Percentiles rank a stretch among this genome's conserved stretches.
Evolutionary conservation across 2,113 vertebrate genomes (phyloP).

Genomic region (Onychostruthus taczanowskii): DNA sequence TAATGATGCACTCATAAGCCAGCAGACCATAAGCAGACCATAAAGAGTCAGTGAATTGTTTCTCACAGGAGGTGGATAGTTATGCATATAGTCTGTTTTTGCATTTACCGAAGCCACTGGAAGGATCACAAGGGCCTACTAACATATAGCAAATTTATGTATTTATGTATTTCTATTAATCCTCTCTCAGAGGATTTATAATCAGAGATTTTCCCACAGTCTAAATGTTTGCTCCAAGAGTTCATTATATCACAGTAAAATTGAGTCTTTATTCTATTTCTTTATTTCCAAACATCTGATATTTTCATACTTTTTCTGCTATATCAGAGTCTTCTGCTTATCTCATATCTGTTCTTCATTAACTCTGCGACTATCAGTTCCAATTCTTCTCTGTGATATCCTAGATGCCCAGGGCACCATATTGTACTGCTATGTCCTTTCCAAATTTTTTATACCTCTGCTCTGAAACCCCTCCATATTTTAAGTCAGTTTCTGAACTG

Average conservation of each 20-base stretch:
- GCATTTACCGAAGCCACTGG: not conserved
- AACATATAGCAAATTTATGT: not conserved
- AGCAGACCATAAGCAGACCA: not conserved
- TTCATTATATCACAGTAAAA: not conserved
- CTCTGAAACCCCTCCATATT: not conserved
- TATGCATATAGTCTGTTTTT: not conserved
- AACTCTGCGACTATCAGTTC: not conserved
- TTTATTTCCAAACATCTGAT: not conserved
- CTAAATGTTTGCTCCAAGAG: not conserved
- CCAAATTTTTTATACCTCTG: not conserved
- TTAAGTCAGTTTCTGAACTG: not conserved
- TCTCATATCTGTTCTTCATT: not conserved
- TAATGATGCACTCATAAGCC: not conserved
- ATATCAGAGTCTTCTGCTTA: not conserved
- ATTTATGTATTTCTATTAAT: not conserved
- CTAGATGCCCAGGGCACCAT: not conserved
- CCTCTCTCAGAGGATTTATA: too few species aligned
- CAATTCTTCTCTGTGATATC: not conserved
- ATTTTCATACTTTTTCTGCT: not conserved
- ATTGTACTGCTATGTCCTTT: not conserved
- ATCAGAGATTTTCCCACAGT: not conserved
- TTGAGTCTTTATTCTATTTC: not conserved
- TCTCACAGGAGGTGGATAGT: not conserved
- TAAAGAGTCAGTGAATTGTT: not conserved
- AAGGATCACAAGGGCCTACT: not conserved